phyloP scores from a whole-genome alignment of 64 coral and sea anemone genomes.

The Pocillopora verrucosa region DNA sequence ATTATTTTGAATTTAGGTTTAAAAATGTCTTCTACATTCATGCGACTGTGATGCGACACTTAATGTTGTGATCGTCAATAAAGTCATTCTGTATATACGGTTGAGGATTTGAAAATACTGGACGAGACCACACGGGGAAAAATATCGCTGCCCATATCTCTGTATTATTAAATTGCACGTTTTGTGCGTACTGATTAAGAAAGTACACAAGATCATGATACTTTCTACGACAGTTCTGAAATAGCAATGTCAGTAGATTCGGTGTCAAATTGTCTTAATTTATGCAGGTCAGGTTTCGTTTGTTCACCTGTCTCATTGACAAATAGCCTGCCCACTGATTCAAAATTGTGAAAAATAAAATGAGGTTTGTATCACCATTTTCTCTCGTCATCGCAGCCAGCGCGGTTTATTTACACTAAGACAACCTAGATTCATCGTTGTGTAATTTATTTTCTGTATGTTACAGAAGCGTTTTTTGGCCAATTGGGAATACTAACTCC shows the following conservation, averaged over 20 bases:
- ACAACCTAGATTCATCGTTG: too few species aligned
- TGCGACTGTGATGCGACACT: background rate
- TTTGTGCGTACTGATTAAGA: background rate
- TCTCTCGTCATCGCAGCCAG: too few species aligned
- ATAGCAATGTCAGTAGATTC: background rate
- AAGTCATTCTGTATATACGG: background rate
- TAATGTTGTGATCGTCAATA: background rate
- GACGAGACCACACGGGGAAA: background rate
- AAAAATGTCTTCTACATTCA: background rate
- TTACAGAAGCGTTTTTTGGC: too few species aligned
- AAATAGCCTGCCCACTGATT: background rate
- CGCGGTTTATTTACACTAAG: too few species aligned
- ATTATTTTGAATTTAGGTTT: background rate
- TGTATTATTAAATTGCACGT: background rate
- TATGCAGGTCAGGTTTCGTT: background rate
- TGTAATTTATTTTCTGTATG: too few species aligned
- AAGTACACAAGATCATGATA: background rate
- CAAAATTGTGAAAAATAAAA: slow-evolving; percentile 12
- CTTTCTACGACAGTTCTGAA: slow-evolving; percentile 10
- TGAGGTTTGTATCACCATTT: background rate
- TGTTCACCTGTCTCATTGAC: background rate
- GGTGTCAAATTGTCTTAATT: background rate
- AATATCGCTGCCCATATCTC: background rate
- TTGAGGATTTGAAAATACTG: background rate
- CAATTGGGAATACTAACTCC: too few species aligned